Percentiles rank a stretch among this genome's conserved stretches.
phyloP scores from a whole-genome alignment of 2,888 invertebrate species.

The Drosophila histrio region DNA sequence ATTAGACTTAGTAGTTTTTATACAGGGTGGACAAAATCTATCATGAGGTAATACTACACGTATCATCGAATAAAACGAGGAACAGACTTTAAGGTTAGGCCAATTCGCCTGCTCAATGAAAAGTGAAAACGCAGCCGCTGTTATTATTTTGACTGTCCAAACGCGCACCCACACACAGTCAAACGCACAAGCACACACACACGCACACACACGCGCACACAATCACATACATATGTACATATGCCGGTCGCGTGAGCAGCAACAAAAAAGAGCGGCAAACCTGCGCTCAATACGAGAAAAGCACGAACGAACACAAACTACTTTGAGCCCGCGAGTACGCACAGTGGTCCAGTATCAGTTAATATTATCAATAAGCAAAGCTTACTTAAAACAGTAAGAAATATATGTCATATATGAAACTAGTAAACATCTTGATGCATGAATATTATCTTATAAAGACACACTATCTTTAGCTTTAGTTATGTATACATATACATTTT shows the following conservation, averaged over 20 bases:
- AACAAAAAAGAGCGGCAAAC: slow-evolving; percentile 74
- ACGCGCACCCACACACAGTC: slow-evolving; percentile 37
- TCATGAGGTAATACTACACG: neutral
- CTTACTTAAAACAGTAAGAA: no score
- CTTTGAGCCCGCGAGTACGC: slow-evolving; percentile 7
- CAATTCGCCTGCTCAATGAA: slow-evolving; percentile 46
- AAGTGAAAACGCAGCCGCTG: slow-evolving; percentile 70
- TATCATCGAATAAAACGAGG: neutral
- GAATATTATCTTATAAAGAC: no score
- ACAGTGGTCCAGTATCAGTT: slow-evolving; percentile 18
- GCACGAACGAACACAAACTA: slow-evolving; percentile 52
- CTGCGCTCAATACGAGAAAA: slow-evolving; percentile 60
- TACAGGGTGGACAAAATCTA: neutral
- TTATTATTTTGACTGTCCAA: slow-evolving; percentile 64
- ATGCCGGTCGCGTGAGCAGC: slow-evolving; percentile 51
- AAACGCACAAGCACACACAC: slow-evolving; percentile 2
- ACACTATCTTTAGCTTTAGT: no score
- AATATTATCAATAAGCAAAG: neutral
- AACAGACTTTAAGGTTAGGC: slow-evolving; percentile 41
- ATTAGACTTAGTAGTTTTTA: neutral
- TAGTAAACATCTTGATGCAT: no score
- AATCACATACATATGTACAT: slow-evolving; percentile 7
- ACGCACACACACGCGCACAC: slow-evolving; percentile 1
- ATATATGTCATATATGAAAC: no score
- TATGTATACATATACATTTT: no score